Percentiles rank a stretch among this genome's conserved stretches.
Evolutionary conservation across 2,888 invertebrate species (phyloP).

Genomic region (Pammene aurita): DNA sequence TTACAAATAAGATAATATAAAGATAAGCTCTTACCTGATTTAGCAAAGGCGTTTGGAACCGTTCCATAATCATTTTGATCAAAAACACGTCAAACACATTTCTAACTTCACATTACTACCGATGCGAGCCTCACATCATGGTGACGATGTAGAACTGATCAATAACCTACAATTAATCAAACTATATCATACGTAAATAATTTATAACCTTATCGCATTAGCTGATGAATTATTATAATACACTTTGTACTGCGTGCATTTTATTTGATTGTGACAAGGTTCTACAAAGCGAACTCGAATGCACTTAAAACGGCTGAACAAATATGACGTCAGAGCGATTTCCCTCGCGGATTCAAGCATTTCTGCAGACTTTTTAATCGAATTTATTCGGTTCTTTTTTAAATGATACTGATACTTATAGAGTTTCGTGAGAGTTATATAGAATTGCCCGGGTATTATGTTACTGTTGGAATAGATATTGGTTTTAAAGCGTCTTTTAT

Average conservation of each 20-base stretch:
- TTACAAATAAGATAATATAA: too few relatives aligned
- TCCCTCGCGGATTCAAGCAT: slow-evolving; percentile 10
- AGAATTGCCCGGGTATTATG: slow-evolving; percentile 6
- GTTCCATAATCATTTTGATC: slow-evolving; percentile 25
- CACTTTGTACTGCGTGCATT: neutral
- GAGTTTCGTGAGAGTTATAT: neutral
- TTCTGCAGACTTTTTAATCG: slow-evolving; percentile 8
- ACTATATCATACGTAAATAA: neutral
- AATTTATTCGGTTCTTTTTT: neutral
- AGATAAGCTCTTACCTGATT: slow-evolving; percentile 42
- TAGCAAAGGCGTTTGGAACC: slow-evolving; percentile 40
- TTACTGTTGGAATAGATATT: too few relatives aligned
- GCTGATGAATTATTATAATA: too few relatives aligned
- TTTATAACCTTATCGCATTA: slow-evolving; percentile 9
- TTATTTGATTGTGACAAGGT: slow-evolving; percentile 13
- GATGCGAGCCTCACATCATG: slow-evolving; percentile 13
- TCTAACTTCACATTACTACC: slow-evolving; percentile 14
- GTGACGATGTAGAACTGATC: slow-evolving; percentile 10
- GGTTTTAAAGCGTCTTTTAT: too few relatives aligned
- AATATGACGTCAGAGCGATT: slow-evolving; percentile 30
- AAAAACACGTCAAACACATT: slow-evolving; percentile 30
- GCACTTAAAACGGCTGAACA: slow-evolving; percentile 12
- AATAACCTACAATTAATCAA: neutral
- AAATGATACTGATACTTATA: neutral
- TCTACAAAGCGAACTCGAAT: neutral